Conservation (phyloP, 2,113 vertebrate species). For the Cyanocitta stelleri region DNA sequence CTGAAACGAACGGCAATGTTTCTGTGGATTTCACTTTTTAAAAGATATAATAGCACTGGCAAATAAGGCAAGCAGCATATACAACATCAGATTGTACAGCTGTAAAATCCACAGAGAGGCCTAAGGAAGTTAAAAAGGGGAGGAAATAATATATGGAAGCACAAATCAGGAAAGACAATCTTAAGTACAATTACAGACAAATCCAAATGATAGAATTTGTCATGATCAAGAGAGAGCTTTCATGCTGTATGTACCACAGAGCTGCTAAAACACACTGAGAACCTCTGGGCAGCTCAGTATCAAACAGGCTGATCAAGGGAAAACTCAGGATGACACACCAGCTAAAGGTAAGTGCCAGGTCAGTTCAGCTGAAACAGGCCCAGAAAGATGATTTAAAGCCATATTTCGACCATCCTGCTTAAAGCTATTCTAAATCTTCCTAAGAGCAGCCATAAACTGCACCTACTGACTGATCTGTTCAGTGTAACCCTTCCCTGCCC, state of each 20-base stretch:
- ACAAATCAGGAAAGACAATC: not conserved
- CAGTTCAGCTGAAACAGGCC: not conserved
- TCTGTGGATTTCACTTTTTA: not conserved
- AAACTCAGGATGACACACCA: not conserved
- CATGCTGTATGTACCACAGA: not conserved
- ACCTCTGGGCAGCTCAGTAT: not conserved
- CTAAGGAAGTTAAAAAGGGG: not conserved
- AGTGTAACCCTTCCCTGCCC: not conserved
- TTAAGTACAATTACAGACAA: not conserved
- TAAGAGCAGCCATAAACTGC: not conserved
- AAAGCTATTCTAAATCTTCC: not conserved
- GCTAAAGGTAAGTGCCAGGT: not conserved
- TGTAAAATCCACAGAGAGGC: not conserved
- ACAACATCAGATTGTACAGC: not conserved
- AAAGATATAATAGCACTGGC: not conserved
- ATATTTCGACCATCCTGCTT: not conserved
- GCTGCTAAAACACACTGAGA: not conserved
- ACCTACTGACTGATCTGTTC: not conserved
- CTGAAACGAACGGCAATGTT: not conserved
- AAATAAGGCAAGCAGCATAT: not conserved
- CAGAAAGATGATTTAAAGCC: not conserved
- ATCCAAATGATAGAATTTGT: not conserved
- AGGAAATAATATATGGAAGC: not conserved
- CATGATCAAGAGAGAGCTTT: not conserved
- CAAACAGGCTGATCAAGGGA: not conserved